phyloP scores from a whole-genome alignment of 2,113 vertebrate species.

The Vombatus ursinus region DNA sequence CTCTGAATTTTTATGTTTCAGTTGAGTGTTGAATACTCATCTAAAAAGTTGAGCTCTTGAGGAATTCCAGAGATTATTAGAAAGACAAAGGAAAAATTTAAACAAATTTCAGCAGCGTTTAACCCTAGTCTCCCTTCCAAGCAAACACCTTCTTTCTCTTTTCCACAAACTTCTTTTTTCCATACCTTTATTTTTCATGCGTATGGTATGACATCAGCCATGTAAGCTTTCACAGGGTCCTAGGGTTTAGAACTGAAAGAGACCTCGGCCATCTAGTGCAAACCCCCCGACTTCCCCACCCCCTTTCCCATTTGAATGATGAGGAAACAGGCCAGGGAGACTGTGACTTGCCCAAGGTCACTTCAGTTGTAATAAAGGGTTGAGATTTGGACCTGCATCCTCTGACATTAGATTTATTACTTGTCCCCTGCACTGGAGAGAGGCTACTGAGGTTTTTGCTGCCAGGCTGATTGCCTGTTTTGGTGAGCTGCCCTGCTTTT shows the following conservation, averaged over 20 bases:
- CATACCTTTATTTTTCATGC: neutral
- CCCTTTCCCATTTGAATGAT: neutral
- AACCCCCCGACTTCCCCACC: too few relatives aligned
- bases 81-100: neutral
- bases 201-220: too few relatives aligned
- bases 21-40: neutral
- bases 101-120: accelerated
- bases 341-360: neutral
- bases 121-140: neutral
- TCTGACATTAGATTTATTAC: neutral
- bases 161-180: neutral
- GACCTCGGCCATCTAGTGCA: neutral
- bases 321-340: neutral
- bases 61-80: neutral
- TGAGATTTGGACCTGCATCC: neutral
- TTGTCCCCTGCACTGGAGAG: neutral
- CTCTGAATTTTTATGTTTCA: neutral
- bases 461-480: neutral
- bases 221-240: neutral
- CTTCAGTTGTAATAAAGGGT: neutral
- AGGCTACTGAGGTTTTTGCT: neutral
- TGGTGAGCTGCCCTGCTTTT: neutral
- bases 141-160: neutral
- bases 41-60: neutral
- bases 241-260: neutral